These are phyloP conservation scores for Eledona agricola DNA, from an alignment of 2,888 invertebrate species.

Conservation along the genomic window DNA sequence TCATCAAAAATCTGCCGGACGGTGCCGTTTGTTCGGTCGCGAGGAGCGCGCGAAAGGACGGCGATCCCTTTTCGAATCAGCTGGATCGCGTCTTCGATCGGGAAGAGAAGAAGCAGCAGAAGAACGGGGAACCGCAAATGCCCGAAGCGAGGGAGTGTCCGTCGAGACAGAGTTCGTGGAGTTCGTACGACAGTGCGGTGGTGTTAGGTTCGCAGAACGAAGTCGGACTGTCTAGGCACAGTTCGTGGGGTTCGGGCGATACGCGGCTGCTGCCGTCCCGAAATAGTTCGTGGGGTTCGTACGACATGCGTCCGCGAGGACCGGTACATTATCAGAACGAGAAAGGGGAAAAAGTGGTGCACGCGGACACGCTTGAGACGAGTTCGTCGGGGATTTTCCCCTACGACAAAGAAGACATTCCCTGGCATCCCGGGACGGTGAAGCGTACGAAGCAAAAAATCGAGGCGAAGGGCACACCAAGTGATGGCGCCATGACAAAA, in stretches of 20 bases:
- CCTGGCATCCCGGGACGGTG: slow-evolving; percentile 75
- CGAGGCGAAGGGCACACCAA: slow-evolving; percentile 63
- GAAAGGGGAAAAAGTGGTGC: slow-evolving; percentile 52
- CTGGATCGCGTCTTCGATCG: slow-evolving; percentile 76
- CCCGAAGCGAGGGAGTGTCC: slow-evolving; percentile 64
- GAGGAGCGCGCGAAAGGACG: slow-evolving; percentile 58
- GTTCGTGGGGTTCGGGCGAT: slow-evolving; percentile 85
- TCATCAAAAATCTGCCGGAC: slow-evolving; percentile 52
- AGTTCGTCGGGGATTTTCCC: slow-evolving; percentile 65
- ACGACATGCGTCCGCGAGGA: slow-evolving; percentile 67
- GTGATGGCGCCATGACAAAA: slow-evolving; percentile 45
- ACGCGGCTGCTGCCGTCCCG: slow-evolving; percentile 71
- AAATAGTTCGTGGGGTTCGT: slow-evolving; percentile 78
- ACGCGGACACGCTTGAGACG: slow-evolving; percentile 46
- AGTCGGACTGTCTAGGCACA: slow-evolving; percentile 77
- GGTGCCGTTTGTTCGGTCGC: slow-evolving; percentile 42
- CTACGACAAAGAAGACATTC: slow-evolving; percentile 70
- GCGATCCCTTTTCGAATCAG: slow-evolving; percentile 76
- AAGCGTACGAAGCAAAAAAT: slow-evolving; percentile 75
- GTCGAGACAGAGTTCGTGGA: slow-evolving; percentile 80
- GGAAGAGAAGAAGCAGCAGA: slow-evolving; percentile 66
- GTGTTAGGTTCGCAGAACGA: slow-evolving; percentile 68
- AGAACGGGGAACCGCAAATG: slow-evolving; percentile 61
- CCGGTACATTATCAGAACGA: slow-evolving; percentile 56
- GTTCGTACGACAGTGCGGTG: slow-evolving; percentile 80